Evolutionary conservation across 2,797 vertebrate species (phyloP), one percentile per base, ranked within the genome.

Genomic region (Pseudochromis fuscus): DNA sequence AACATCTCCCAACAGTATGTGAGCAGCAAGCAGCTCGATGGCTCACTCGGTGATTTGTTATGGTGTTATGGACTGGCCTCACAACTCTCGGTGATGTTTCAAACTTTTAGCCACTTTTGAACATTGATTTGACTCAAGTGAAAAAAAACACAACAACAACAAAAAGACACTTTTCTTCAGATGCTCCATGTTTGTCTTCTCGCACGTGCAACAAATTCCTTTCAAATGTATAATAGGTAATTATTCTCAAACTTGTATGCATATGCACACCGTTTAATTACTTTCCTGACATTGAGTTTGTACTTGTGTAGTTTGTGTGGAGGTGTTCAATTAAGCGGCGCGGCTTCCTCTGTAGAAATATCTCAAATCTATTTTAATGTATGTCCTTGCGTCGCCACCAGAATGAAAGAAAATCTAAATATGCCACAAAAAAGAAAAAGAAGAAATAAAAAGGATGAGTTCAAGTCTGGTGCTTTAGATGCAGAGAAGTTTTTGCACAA

Each of bases 21-120:
- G 48, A 68, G 49, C 19, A 27, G 60, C 61, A 53, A 8, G 55
- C 18, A 70, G 56, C 23, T 50, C 6, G 19, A 38, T 0, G 40
- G 53, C 64, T 80, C 61, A 30, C 19, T 77, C 62, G 16, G 37
- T 9, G 16, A 40, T 30, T n/a, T 13, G 30, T 60, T 24, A 2
- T 2, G 19, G 15, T 24, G 5, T 57, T 7, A 13, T 35, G 27
- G 52, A 23, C 44, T 0, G n/a, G n/a, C 7, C 19, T n/a, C n/a
- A n/a, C n/a, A n/a, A n/a, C n/a, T n/a, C n/a, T n/a, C n/a, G n/a
- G n/a, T n/a, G n/a, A n/a, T n/a, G n/a, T n/a, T n/a, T n/a, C n/a
- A n/a, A n/a, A n/a, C n/a, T n/a, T n/a, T n/a, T n/a, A n/a, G n/a
- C n/a, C n/a, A n/a, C n/a, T n/a, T 52, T 23, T 1, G 28, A 40